Conservation (phyloP, 2,888 invertebrate species). For the Eurytoma adleriae region DNA sequence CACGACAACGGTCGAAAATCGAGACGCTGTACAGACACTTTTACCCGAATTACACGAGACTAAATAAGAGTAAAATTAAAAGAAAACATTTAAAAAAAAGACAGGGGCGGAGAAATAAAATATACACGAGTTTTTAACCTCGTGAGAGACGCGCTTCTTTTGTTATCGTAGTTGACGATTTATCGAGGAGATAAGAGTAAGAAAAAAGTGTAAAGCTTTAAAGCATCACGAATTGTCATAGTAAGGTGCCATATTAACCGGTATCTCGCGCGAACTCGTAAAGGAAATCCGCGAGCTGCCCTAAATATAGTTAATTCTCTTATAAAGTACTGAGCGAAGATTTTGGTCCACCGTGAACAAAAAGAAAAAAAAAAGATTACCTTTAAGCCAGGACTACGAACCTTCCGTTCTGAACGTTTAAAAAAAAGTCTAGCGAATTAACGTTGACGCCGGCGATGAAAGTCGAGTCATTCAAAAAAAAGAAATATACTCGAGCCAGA, state of each 20-base stretch:
- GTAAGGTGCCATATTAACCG: no score
- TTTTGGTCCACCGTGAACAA: neutral
- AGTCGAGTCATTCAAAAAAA: no score
- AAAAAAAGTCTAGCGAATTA: no score
- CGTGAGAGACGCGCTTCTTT: constrained; percentile 9
- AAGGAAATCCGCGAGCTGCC: no score
- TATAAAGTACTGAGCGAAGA: constrained; percentile 3
- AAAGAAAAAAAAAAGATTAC: no score
- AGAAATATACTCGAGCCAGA: neutral
- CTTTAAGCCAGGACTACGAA: no score
- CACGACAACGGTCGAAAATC: neutral
- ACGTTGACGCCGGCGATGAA: no score
- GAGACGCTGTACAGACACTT: constrained; percentile 33
- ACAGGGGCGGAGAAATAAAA: neutral
- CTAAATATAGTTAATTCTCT: neutral
- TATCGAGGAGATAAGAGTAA: neutral
- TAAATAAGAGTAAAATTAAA: neutral
- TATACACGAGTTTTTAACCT: neutral
- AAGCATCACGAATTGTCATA: neutral
- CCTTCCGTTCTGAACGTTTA: no score
- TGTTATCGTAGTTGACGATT: constrained; percentile 3
- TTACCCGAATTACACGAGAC: constrained; percentile 42
- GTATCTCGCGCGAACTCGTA: no score
- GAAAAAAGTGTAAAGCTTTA: neutral
- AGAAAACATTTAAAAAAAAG: constrained; percentile 9